A percentile compares a stretch with the other conserved stretches of the same genome.
Conservation (phyloP, 2,888 invertebrate species). For the Lutraria lutraria region DNA sequence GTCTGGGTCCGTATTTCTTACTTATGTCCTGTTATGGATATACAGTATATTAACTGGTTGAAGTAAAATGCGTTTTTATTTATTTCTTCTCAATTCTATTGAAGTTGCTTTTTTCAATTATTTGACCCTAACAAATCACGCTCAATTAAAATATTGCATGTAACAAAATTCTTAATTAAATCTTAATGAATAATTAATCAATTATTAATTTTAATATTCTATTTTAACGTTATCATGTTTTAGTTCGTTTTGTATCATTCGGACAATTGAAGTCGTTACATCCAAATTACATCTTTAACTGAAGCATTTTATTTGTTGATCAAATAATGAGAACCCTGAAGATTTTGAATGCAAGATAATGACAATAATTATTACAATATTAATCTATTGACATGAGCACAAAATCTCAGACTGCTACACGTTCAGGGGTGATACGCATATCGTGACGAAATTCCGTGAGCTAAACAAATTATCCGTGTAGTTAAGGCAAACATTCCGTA, state of each 20-base stretch:
- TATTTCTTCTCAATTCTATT: too few species aligned
- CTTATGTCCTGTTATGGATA: too few species aligned
- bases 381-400: neutral
- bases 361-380: conserved; percentile 3
- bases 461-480: neutral
- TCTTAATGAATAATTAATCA: too few species aligned
- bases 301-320: neutral
- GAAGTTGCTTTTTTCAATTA: too few species aligned
- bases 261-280: neutral
- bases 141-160: too few species aligned
- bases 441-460: conserved; percentile 28
- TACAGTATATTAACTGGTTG: too few species aligned
- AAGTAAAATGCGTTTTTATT: too few species aligned
- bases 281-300: neutral
- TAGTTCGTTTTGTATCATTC: neutral
- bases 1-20: too few species aligned
- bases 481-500: conserved; percentile 18
- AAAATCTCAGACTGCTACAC: neutral
- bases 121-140: too few species aligned
- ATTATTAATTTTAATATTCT: too few species aligned
- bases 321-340: neutral
- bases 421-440: neutral
- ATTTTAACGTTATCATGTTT: too few species aligned
- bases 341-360: conserved; percentile 1
- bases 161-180: too few species aligned